phyloP scores from a whole-genome alignment of 1,140 invertebrate genomes.

The Proales similis region DNA sequence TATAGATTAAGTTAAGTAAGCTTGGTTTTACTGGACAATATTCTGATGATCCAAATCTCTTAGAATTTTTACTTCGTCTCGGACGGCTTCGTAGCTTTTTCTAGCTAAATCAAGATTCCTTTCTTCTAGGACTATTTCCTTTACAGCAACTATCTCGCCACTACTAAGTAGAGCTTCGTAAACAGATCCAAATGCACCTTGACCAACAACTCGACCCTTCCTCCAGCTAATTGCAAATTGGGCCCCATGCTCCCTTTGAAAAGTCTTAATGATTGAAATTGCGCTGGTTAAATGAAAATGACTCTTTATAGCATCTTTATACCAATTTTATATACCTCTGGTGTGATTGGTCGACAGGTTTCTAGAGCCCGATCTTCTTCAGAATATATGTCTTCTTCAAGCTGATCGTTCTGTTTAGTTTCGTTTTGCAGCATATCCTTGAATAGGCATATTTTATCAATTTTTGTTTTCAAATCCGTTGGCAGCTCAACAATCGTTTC shows the following conservation, averaged over 20 bases:
- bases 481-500: too few species aligned
- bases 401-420: too few species aligned
- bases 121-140: slow-evolving; percentile 51
- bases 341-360: too few species aligned
- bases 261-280: slow-evolving; percentile 2
- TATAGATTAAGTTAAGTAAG: not conserved
- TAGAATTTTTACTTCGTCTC: slow-evolving; percentile 52
- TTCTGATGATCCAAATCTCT: slow-evolving; percentile 50
- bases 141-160: slow-evolving; percentile 51
- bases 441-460: too few species aligned
- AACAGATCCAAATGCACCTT: slow-evolving; percentile 51
- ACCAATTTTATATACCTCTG: too few species aligned
- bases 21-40: slow-evolving; percentile 48
- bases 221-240: slow-evolving; percentile 43
- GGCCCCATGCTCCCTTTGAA: slow-evolving; percentile 25
- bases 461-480: too few species aligned
- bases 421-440: too few species aligned
- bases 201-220: slow-evolving; percentile 50
- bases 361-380: too few species aligned
- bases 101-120: slow-evolving; percentile 46
- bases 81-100: slow-evolving; percentile 50
- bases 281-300: not conserved
- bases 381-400: too few species aligned
- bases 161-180: slow-evolving; percentile 51
- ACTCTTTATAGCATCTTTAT: not conserved